A percentile compares a stretch with the other conserved stretches of the same genome.
Evolutionary conservation across 1,140 invertebrate species (phyloP).

Genomic region (Cyclargus thomasi): DNA sequence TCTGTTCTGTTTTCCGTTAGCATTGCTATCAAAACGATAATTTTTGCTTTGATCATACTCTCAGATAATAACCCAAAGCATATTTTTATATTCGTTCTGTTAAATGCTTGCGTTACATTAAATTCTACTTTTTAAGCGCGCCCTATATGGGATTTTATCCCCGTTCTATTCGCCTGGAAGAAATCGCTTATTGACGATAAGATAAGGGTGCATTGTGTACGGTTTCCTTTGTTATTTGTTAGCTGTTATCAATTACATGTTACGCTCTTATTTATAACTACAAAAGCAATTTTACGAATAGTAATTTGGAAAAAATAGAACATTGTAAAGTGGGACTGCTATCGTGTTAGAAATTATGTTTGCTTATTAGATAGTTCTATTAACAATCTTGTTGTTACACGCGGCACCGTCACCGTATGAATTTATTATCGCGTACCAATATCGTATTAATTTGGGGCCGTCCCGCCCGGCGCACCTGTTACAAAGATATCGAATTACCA

Average conservation of each 20-base stretch:
- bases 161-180: conserved; percentile 1
- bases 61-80: too few species aligned
- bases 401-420: neutral
- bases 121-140: neutral
- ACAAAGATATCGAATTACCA: conserved; percentile 73
- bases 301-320: too few species aligned
- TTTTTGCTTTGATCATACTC: too few species aligned
- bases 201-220: neutral
- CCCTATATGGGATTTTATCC: neutral
- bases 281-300: too few species aligned
- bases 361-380: too few species aligned
- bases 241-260: neutral
- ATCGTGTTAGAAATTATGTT: too few species aligned
- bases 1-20: too few species aligned
- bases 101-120: too few species aligned
- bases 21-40: too few species aligned
- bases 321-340: too few species aligned
- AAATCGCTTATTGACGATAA: conserved; percentile 5
- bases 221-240: conserved; percentile 4
- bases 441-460: conserved; percentile 19
- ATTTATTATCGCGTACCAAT: neutral
- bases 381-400: neutral
- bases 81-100: too few species aligned
- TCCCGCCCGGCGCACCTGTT: conserved; percentile 54
- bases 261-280: neutral